phyloP scores from a whole-genome alignment of 2,797 vertebrate genomes.

The Columba guinea region DNA sequence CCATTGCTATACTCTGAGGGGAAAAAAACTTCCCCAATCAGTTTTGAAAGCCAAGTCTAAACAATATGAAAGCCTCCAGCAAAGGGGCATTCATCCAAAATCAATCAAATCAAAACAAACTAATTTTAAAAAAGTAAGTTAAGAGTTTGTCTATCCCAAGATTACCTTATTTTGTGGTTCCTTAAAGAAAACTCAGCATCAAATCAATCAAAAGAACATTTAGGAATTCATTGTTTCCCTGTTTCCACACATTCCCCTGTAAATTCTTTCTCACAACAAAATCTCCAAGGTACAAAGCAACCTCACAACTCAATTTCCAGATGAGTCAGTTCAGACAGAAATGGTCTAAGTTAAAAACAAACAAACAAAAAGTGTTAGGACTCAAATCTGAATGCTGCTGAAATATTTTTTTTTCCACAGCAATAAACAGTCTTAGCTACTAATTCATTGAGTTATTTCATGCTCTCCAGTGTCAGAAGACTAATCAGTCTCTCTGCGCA shows the following conservation, averaged over 20 bases:
- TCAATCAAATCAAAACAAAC: conserved; percentile 50
- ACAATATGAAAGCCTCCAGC: conserved; percentile 52
- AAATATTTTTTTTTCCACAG: background rate
- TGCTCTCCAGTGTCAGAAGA: conserved; percentile 1
- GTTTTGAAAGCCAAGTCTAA: conserved; percentile 59
- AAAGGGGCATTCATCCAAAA: conserved; percentile 48
- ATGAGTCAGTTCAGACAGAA: conserved; percentile 37
- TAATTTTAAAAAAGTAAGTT: conserved; percentile 11
- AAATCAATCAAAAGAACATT: conserved; percentile 35
- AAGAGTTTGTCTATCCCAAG: background rate
- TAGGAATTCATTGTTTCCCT: background rate
- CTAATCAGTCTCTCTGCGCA: conserved; percentile 6
- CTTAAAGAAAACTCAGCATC: conserved; percentile 43
- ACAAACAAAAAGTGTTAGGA: background rate
- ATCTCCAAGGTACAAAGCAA: background rate
- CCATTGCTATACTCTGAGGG: conserved; percentile 47
- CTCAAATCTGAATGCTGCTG: background rate
- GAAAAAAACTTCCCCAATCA: conserved; percentile 34
- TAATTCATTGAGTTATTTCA: background rate
- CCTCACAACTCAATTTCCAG: conserved; percentile 12
- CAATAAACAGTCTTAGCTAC: background rate
- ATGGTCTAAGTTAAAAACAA: background rate
- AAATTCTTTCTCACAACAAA: conserved; percentile 18
- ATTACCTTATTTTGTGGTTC: conserved; percentile 18
- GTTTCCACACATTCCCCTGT: conserved; percentile 22